Base-by-base conservation (phyloP, 2,888 invertebrate species). In the Eupeodes latifasciatus region DNA sequence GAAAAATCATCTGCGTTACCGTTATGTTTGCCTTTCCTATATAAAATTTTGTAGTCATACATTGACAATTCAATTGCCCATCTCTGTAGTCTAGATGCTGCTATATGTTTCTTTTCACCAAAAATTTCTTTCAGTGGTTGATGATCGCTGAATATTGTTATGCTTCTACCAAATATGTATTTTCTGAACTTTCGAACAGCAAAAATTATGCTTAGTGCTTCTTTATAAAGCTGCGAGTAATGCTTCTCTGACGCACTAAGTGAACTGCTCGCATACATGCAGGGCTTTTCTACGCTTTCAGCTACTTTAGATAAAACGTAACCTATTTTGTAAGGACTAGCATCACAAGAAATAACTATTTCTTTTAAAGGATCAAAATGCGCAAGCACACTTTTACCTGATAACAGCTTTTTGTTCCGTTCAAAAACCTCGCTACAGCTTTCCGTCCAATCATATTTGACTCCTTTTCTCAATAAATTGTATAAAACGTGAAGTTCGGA, bases 111-210 rank as follows among this genome's bases (percentile, higher is more conserved):
- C 19, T 81, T n/a, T 19, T 19, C 19, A 19, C 19, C 19, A 19
- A 19, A 19, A 19, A 19, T 19, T 19, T 19, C 19, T 19, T 19
- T 19, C 67, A 61, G 49, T 36, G 27, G 27, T 27, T 27, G 27
- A 27, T 27, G 27, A 27, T 27, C 27, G 2, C 27, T 27, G 27
- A 27, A 27, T 27, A 27, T 27, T 27, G 27, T 27, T 27, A 27
- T 27, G 27, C 27, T 27, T 27, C 57, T 44, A 51, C 62, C 94
- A 90, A 91, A 93, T 7, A 94, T 67, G 83, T 92, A 94, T 49
- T 92, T 90, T 75, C 92, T 91, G 90, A 94, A 94, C 86, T 92
- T 92, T 34, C 91, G 90, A 1, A 93, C 91, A 0, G 92, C 93
- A 83, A 91, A 93, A 16, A 93, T 89, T 6, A 93, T 90, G 11